Percentiles rank a stretch among this genome's conserved stretches.
These are phyloP conservation scores for Drosophila fulvimacula DNA, from an alignment of 2,888 invertebrate genomes.

Conservation along the genomic window DNA sequence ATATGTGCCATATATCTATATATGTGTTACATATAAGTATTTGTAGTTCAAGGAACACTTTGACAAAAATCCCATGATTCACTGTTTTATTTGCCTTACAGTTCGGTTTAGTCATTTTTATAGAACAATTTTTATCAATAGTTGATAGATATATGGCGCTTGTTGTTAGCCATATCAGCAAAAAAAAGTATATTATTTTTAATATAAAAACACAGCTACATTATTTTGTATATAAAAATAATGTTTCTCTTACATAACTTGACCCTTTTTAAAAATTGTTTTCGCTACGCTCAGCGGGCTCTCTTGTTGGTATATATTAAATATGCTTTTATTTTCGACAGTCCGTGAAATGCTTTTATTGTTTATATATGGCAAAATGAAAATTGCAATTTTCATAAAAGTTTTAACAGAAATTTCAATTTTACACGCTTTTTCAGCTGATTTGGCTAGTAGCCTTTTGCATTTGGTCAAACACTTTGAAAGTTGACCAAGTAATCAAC, in stretches of 20 bases:
- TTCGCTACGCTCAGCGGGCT: constrained; percentile 20
- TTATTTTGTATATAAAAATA: too few species aligned
- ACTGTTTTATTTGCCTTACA: background rate
- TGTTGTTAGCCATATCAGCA: too few species aligned
- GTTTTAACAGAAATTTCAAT: constrained; percentile 21
- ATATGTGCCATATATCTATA: background rate
- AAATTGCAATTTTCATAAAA: constrained; percentile 51
- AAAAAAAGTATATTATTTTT: background rate
- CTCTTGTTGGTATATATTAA: constrained; percentile 31
- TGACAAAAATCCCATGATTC: background rate
- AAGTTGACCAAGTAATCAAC: constrained; percentile 22
- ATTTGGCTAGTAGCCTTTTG: background rate
- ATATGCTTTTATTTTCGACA: constrained; percentile 28
- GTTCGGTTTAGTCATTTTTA: background rate
- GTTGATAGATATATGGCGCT: background rate
- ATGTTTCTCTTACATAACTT: constrained; percentile 27
- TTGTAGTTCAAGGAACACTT: background rate
- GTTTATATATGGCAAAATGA: constrained; percentile 31
- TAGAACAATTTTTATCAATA: background rate
- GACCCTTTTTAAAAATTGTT: constrained; percentile 17
- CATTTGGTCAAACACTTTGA: constrained; percentile 16
- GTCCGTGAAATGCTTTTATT: constrained; percentile 31
- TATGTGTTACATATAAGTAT: background rate
- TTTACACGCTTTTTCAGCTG: constrained; percentile 14
- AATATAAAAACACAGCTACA: too few species aligned